Conservation (phyloP, 2,888 invertebrate species). For the Orthosia gracilis region DNA sequence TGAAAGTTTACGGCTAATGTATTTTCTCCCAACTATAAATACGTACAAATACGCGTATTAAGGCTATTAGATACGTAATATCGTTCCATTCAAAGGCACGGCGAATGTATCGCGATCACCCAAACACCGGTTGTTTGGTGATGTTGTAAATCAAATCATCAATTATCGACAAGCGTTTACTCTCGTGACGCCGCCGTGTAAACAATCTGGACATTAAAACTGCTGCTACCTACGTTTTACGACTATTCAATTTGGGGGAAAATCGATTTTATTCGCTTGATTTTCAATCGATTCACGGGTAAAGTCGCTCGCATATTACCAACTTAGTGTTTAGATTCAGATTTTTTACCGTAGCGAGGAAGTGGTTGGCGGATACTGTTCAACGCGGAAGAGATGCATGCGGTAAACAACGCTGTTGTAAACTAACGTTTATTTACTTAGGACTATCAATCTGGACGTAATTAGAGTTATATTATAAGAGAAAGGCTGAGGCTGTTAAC, state of each 20-base stretch:
- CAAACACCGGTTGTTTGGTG: conserved; percentile 91
- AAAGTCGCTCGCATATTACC: conserved; percentile 82
- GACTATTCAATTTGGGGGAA: conserved; percentile 90
- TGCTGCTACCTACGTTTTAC: conserved; percentile 87
- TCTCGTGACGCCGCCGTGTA: conserved; percentile 90
- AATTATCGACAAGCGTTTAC: conserved; percentile 91
- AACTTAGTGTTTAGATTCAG: conserved; percentile 71
- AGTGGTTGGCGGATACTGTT: conserved; percentile 86
- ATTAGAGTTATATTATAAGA: conserved; percentile 51
- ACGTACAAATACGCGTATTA: conserved; percentile 63
- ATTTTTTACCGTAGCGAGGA: conserved; percentile 81
- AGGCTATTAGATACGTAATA: conserved; percentile 75
- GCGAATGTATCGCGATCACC: conserved; percentile 82
- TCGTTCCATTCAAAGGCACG: conserved; percentile 84
- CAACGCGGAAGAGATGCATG: conserved; percentile 76
- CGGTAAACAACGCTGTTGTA: conserved; percentile 77
- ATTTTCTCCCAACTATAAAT: conserved; percentile 49
- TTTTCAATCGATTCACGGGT: conserved; percentile 85
- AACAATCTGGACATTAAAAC: conserved; percentile 89
- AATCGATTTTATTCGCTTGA: conserved; percentile 91
- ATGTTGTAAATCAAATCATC: conserved; percentile 91
- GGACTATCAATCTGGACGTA: conserved; percentile 64
- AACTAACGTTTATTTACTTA: conserved; percentile 74
- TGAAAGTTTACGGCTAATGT: conserved; percentile 23
- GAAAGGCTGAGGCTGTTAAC: conserved; percentile 30